Evolutionary conservation across 1,140 invertebrate species (phyloP), one percentile per base, ranked within the genome.

Genomic region (Drosophila varians): DNA sequence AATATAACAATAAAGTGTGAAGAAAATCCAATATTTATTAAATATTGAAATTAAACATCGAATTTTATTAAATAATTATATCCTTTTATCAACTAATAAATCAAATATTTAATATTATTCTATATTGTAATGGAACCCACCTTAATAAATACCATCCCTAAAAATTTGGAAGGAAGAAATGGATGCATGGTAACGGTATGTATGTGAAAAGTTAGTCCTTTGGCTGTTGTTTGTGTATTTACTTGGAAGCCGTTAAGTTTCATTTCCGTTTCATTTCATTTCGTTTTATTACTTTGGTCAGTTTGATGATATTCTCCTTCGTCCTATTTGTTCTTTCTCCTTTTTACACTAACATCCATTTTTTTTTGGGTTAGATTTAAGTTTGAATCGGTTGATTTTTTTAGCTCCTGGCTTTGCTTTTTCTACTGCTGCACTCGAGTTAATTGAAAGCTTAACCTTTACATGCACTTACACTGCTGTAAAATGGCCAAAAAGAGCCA

Each of bases 231-330:
- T 78, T 78, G 76, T 84, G 76, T 86, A 76, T 86, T 86, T 84
- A 73, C 76, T 86, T 76, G 65, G 76, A 78, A 80, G 80, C 73
- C 77, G 82, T 86, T 86, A 74, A 79, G 74, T 86, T 86, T 86
- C 82, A 86, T 82, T 86, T 87, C 83, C 82, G 82, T 86, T 86
- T 86, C 82, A 87, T 87, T 77, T 79, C 71, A 71, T 84, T 84
- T 77, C 78, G 69, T 72, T 76, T 87, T 86, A 86, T 86, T 86
- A 77, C 74, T 77, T 87, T 87, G 77, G 82, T 86, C 82, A 86
- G 69, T 77, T 87, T 62, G 31, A 51, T 57, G 56, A 64, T 80
- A 53, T 51, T 36, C 43, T 42, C 1, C 8, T 9, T 3, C 18
- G 12, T 14, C 0, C 4, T 25, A 25, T 42, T 64, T 31, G 25